A percentile compares a stretch with the other conserved stretches of the same genome.
Conservation (phyloP, 2,888 invertebrate species). For the Rhyacophila evoluta region DNA sequence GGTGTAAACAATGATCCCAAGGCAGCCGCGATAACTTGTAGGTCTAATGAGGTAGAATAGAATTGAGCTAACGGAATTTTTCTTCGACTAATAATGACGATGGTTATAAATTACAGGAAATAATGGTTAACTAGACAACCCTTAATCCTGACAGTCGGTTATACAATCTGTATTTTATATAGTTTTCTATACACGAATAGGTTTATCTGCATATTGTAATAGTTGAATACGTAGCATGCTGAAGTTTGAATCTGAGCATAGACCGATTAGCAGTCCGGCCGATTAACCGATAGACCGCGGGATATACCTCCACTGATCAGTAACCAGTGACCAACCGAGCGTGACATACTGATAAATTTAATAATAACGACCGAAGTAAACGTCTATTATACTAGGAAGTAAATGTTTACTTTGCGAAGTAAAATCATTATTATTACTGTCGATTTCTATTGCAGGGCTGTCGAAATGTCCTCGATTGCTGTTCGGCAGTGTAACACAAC, state of each 20-base stretch:
- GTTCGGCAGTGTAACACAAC: not conserved
- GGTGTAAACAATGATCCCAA: too few species aligned
- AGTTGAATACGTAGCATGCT: not conserved
- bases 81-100: too few species aligned
- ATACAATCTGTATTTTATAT: too few species aligned
- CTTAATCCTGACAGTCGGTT: too few species aligned
- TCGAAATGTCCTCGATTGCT: not conserved
- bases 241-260: conserved; percentile 5
- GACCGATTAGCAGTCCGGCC: not conserved
- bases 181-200: too few species aligned
- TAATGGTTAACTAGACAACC: too few species aligned
- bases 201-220: too few species aligned
- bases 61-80: too few species aligned
- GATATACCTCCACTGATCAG: not conserved
- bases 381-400: not conserved
- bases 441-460: not conserved
- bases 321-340: not conserved
- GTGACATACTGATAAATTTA: not conserved
- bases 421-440: not conserved
- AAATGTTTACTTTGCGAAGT: not conserved
- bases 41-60: too few species aligned
- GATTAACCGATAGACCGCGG: conserved; percentile 2
- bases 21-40: too few species aligned
- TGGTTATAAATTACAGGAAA: too few species aligned
- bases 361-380: not conserved